A percentile compares a stretch with the other conserved stretches of the same genome.
These are phyloP conservation scores for Atta cephalotes DNA, from an alignment of 1,140 invertebrate genomes.

Conservation along the genomic window DNA sequence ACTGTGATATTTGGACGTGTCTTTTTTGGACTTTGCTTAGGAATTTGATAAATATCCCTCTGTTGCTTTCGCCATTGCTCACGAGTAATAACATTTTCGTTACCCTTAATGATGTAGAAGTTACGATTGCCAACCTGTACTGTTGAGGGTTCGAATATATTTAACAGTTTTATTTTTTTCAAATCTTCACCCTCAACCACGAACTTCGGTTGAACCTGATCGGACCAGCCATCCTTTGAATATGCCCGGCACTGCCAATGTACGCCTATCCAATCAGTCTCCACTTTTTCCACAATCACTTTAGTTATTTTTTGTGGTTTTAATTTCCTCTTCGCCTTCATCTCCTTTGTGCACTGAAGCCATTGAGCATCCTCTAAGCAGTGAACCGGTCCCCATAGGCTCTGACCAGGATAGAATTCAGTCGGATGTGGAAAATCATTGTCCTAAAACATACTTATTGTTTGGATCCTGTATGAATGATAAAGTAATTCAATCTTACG, in stretches of 20 bases:
- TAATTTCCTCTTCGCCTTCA: constrained; percentile 89
- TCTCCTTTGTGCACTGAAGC: constrained; percentile 91
- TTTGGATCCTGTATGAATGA: neutral
- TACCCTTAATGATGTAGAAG: constrained; percentile 88
- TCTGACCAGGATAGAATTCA: constrained; percentile 93
- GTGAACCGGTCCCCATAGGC: constrained; percentile 90
- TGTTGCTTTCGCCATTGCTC: constrained; percentile 88
- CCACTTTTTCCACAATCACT: constrained; percentile 89
- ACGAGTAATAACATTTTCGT: constrained; percentile 87
- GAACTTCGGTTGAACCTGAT: constrained; percentile 90
- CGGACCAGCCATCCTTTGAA: constrained; percentile 88
- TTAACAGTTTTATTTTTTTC: constrained; percentile 91
- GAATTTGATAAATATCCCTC: constrained; percentile 83
- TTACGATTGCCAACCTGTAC: constrained; percentile 95
- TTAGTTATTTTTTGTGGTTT: constrained; percentile 87
- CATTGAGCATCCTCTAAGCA: constrained; percentile 92
- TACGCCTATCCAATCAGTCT: constrained; percentile 89
- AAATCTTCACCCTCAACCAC: constrained; percentile 92
- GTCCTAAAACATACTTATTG: constrained; percentile 81
- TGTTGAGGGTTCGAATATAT: constrained; percentile 95
- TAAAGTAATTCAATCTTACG: constrained; percentile 80
- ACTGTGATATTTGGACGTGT: constrained; percentile 74
- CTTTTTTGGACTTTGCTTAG: constrained; percentile 84
- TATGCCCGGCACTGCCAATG: constrained; percentile 94
- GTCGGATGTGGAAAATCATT: constrained; percentile 88